Conservation (phyloP, 2,888 invertebrate genomes). For the Agrotis ipsilon region DNA sequence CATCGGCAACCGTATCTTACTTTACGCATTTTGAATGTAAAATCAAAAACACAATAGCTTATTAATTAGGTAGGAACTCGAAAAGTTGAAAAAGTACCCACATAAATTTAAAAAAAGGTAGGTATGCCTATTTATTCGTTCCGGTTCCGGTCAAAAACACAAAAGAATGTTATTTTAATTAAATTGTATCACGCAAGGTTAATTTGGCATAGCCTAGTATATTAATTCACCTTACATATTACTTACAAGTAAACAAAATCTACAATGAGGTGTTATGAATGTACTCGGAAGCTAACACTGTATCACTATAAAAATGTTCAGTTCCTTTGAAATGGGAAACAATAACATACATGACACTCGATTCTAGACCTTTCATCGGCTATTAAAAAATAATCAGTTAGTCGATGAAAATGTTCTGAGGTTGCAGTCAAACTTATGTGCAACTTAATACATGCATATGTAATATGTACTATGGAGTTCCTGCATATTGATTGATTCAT, state of each 20-base stretch:
- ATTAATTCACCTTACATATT: neutral
- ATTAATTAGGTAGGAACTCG: conserved; percentile 36
- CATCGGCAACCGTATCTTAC: neutral
- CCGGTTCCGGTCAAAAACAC: conserved; percentile 56
- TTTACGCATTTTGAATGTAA: neutral
- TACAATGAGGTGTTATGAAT: neutral
- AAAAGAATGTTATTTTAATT: conserved; percentile 62
- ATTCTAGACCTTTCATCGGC: neutral
- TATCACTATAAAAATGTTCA: too few relatives aligned
- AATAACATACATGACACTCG: too few relatives aligned
- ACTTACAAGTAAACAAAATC: conserved; percentile 5
- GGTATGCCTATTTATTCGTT: conserved; percentile 47
- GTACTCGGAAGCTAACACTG: neutral
- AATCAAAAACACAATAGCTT: conserved; percentile 11
- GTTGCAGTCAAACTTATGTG: neutral
- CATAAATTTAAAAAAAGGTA: conserved; percentile 15
- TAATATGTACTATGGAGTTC: neutral
- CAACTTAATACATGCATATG: neutral
- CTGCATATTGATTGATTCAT: neutral
- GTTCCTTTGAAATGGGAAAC: too few relatives aligned
- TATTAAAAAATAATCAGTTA: neutral
- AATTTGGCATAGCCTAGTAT: conserved; percentile 20
- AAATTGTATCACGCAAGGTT: conserved; percentile 46
- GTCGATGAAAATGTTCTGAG: neutral
- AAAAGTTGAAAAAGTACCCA: conserved; percentile 14